Base-by-base conservation (phyloP, 2,888 invertebrate species). In the Lepidonotus clava region DNA sequence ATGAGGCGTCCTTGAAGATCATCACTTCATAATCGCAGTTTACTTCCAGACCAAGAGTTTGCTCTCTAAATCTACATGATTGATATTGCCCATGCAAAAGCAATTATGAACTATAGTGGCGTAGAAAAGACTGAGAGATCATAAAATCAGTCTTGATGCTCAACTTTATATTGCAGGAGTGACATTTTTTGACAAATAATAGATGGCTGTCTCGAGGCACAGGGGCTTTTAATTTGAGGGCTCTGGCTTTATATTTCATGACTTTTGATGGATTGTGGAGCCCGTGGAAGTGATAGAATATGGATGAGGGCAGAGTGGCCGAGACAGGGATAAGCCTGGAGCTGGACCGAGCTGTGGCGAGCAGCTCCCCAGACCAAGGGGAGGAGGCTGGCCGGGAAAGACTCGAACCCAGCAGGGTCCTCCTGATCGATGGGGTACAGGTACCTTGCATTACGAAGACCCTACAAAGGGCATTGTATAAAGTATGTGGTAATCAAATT, bases 261-360 rank as follows among this genome's bases (percentile, higher is more conserved):
- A n/a, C 61, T 5, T n/a, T n/a, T 61, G 61, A 61, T 61, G 61
- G 61, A 61, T 61, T 61, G 61, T 32, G 53, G 53, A 61, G 61
- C 61, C 24, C 24, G 61, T 61, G 24, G 61, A 61, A 11, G 61
- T 61, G 61, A 28, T 61, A 28, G 61, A 28, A 61, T 61, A 61
- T 61, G 61, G 61, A 61, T 61, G 61, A 61, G 61, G 61, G 61
- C 14, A 32, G 28, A 32, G 61, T 61, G 61, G 28, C 28, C 24
- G 61, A 61, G 61, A 61, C 61, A 61, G 61, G 24, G 61, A 61
- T 61, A 61, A 32, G 61, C 61, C 61, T 61, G 24, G 61, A 61
- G 61, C 4, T 61, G 61, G 1, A 2, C 11, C 46, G 46, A 46
- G 46, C 46, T 11, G 61, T 18, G 61, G 61, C n/a, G 61, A 61